phyloP scores from a whole-genome alignment of 2,113 vertebrate genomes.

The Hymenochirus boettgeri region DNA sequence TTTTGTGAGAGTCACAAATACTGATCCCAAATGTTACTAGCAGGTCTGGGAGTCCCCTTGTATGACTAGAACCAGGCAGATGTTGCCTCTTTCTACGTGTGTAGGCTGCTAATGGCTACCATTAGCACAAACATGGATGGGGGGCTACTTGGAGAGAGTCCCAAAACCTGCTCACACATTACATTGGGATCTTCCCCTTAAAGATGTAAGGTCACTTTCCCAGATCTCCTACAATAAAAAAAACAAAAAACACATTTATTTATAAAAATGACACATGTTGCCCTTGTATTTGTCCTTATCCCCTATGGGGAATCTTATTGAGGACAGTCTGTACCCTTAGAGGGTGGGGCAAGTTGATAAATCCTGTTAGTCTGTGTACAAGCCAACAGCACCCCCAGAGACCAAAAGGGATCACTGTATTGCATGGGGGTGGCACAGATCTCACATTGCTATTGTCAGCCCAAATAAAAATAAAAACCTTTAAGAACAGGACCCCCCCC shows the following conservation, averaged over 20 bases:
- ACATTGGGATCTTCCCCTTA: background rate
- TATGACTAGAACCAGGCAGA: slow-evolving; percentile 46
- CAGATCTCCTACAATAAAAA: slow-evolving; percentile 1
- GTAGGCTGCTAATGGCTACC: slow-evolving; percentile 62
- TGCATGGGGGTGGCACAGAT: background rate
- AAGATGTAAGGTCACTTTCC: slow-evolving; percentile 11
- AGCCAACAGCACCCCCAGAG: slow-evolving; percentile 3
- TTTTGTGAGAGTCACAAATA: slow-evolving; percentile 30
- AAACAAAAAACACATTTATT: no score
- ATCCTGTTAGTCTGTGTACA: slow-evolving; percentile 20
- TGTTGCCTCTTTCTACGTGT: slow-evolving; percentile 66
- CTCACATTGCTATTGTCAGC: slow-evolving; percentile 29
- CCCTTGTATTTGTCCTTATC: background rate
- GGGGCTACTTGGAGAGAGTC: slow-evolving; percentile 53
- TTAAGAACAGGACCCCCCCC: background rate
- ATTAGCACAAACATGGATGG: slow-evolving; percentile 49
- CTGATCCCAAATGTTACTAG: slow-evolving; percentile 39
- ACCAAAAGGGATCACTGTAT: background rate
- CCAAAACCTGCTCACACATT: slow-evolving; percentile 32
- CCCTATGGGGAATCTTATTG: background rate
- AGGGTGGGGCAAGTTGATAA: background rate
- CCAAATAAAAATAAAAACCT: slow-evolving; percentile 6
- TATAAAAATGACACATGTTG: background rate
- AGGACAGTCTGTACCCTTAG: no score
- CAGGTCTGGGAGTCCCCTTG: slow-evolving; percentile 48